Evolutionary conservation across 2,113 vertebrate genomes (phyloP).

Genomic region (Hippoglossus stenolepis): DNA sequence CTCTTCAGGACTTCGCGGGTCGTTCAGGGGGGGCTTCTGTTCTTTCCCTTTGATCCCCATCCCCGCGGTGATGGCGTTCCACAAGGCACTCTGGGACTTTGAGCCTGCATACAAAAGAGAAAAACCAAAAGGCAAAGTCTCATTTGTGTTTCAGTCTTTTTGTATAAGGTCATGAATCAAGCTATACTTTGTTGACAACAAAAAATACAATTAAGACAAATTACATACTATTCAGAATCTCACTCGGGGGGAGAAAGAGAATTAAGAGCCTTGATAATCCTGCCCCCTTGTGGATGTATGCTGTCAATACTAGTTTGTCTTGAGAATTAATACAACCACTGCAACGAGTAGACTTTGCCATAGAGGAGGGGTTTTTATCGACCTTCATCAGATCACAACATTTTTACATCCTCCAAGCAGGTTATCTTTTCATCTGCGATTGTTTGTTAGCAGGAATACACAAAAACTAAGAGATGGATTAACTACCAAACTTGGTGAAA

Average conservation of each 20-base stretch:
- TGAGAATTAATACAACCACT: neutral
- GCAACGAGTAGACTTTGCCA: neutral
- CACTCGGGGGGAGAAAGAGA: neutral
- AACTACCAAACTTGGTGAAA: no score
- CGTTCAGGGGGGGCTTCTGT: slow-evolving; percentile 80
- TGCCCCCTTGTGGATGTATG: slow-evolving; percentile 74
- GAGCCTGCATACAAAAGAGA: slow-evolving; percentile 84
- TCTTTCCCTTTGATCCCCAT: slow-evolving; percentile 87
- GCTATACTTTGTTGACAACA: neutral
- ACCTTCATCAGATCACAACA: neutral
- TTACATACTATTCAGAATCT: neutral
- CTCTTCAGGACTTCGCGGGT: slow-evolving; percentile 89
- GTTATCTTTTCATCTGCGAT: no score
- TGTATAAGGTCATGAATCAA: neutral
- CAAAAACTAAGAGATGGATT: no score
- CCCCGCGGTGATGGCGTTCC: slow-evolving; percentile 89
- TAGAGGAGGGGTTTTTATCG: neutral
- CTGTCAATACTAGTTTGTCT: slow-evolving; percentile 12
- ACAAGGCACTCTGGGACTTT: slow-evolving; percentile 93
- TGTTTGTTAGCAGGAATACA: no score
- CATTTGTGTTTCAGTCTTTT: neutral
- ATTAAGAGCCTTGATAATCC: slow-evolving; percentile 35
- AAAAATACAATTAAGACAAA: neutral
- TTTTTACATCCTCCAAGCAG: neutral
- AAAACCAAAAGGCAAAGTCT: neutral